Evolutionary conservation across 2,888 invertebrate genomes (phyloP).

Genomic region (Ischnura elegans): DNA sequence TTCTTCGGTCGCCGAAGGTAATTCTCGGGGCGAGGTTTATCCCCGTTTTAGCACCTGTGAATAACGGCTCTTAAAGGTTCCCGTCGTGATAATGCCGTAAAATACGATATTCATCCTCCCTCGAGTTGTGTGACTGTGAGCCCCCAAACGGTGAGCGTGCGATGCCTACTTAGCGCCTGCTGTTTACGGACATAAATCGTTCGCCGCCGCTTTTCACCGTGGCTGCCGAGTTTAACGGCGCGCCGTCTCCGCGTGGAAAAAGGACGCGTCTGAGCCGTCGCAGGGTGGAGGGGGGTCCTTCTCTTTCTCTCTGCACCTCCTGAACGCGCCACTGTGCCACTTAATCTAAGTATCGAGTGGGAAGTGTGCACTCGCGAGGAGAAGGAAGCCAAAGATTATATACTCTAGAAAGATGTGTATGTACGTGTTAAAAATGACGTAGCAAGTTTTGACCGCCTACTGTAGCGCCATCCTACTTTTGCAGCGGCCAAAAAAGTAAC

Average conservation of each 20-base stretch:
- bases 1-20: not conserved
- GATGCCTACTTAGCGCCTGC: not conserved
- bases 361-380: too few species aligned
- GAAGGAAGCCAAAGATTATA: too few species aligned
- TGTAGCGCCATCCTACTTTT: too few species aligned
- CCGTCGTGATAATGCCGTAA: conserved; percentile 3
- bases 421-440: too few species aligned
- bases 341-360: too few species aligned
- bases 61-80: not conserved
- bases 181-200: not conserved
- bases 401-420: too few species aligned
- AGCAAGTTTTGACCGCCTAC: too few species aligned
- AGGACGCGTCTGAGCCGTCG: not conserved
- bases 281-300: too few species aligned
- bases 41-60: conserved; percentile 6
- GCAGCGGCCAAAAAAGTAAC: too few species aligned
- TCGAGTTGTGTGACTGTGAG: not conserved
- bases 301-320: too few species aligned
- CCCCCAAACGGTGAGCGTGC: not conserved
- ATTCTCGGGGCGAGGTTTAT: not conserved
- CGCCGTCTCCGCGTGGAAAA: conserved; percentile 6
- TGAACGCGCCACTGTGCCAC: too few species aligned
- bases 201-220: not conserved
- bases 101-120: not conserved
- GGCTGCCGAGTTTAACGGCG: not conserved